Evolutionary conservation across 2,113 vertebrate genomes (phyloP).

Genomic region (Himantopus leucocephalus): DNA sequence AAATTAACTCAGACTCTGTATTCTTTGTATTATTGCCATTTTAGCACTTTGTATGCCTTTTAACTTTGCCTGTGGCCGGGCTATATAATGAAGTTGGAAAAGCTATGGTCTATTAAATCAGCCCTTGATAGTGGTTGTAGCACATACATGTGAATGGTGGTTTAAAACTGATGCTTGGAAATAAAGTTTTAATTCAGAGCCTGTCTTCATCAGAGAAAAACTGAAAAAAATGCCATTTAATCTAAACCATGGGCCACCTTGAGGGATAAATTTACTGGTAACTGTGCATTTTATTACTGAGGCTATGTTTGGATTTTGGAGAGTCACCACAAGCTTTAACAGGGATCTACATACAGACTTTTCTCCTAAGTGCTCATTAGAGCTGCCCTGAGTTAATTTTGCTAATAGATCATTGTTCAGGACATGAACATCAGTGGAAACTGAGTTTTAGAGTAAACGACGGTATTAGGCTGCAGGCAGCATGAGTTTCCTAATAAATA

Average conservation of each 20-base stretch:
- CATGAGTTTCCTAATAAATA: background rate
- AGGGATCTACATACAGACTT: background rate
- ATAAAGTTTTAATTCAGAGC: background rate
- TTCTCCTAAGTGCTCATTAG: background rate
- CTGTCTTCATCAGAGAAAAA: background rate
- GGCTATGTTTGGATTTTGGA: background rate
- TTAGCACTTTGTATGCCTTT: background rate
- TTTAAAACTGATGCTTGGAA: background rate
- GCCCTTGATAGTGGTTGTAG: background rate
- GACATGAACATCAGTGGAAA: background rate
- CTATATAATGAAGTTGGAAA: background rate
- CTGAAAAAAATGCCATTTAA: background rate
- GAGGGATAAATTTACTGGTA: background rate
- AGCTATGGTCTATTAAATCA: background rate
- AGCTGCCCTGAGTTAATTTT: background rate
- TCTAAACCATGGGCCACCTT: background rate
- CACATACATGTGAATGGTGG: background rate
- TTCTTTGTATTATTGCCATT: background rate
- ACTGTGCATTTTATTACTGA: background rate
- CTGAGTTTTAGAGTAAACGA: background rate
- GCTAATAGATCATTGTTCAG: background rate
- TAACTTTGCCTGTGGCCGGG: background rate
- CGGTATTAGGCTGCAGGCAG: background rate
- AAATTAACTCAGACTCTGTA: slow-evolving; percentile 11
- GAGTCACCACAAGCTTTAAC: background rate